Base-by-base conservation (phyloP, 1,140 invertebrate species). In the Drosophila ohnishii region DNA sequence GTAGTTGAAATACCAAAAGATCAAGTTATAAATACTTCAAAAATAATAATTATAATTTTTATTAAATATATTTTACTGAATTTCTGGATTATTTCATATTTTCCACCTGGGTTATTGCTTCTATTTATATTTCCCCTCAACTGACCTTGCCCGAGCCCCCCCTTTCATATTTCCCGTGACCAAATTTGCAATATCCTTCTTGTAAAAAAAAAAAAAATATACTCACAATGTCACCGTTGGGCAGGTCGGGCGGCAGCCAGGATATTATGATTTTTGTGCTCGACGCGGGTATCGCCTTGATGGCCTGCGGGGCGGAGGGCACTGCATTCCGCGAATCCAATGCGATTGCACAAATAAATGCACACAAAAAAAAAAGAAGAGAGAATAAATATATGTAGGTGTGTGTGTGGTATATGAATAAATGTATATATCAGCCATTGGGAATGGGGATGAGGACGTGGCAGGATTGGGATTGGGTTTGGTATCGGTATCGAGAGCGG, bases 271-370 rank as follows among this genome's bases (percentile, higher is more conserved):
- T 96, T 88, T 96, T 96, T 70, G 95, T 96, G 34, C 95, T 93
- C 32, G 96, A 96, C 66, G 95, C 96, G 13, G 97, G 94, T 35
- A 97, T 94, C 2, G 97, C 97, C 93, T 98, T 98, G 45, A 98
- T 97, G 75, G 95, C 95, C 5, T 95, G 96, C 44, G 97, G 97
- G 39, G 95, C 94, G 70, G 96, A 96, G 45, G 97, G 97, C 72
- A 98, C 95, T 96, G 90, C 63, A 73, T 51, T 48, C 47, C 48
- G 62, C 62, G 56, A 62, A 59, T 61, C 50, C 59, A 62, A 59
- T 57, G 60, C 59, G 60, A 75, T 66, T 73, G 72, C 75, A 63
- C 39, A 50, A 66, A 62, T 40, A 80, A 72, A 76, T 51, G 22
- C 34, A 44, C 28, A 70, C 30, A 28, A 34, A 48, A 25, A 30